phyloP scores from a whole-genome alignment of 2,888 invertebrate genomes.

The Loripinus fragilis region DNA sequence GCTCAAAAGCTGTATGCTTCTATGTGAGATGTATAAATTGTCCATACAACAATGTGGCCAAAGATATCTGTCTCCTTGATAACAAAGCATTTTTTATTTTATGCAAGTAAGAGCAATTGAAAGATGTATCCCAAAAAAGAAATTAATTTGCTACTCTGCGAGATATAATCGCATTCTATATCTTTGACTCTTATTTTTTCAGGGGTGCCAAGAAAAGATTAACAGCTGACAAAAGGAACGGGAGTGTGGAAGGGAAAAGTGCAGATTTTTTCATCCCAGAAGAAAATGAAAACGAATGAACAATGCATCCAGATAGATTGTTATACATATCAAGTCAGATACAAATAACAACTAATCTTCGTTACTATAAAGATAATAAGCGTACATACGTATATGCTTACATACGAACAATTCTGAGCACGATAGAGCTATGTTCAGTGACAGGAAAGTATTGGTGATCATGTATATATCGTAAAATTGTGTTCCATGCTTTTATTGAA shows the following conservation, averaged over 20 bases:
- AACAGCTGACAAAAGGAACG: neutral
- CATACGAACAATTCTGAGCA: neutral
- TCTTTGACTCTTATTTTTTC: neutral
- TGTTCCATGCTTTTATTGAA: too few species aligned
- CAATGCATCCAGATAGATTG: neutral
- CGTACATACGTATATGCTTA: neutral
- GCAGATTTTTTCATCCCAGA: slow-evolving; percentile 2
- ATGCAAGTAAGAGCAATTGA: too few species aligned
- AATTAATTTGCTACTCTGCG: too few species aligned
- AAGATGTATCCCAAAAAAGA: too few species aligned
- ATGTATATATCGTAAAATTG: neutral
- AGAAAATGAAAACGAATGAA: slow-evolving; percentile 12
- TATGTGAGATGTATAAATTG: too few species aligned
- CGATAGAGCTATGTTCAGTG: neutral
- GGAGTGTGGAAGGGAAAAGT: neutral
- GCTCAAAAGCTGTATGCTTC: too few species aligned
- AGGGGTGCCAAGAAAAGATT: neutral
- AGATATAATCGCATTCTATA: too few species aligned
- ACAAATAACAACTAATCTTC: neutral
- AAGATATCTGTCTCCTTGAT: too few species aligned
- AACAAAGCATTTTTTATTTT: too few species aligned
- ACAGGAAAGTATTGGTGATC: neutral
- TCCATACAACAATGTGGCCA: too few species aligned
- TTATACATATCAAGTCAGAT: neutral
- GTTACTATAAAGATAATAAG: neutral